These are phyloP conservation scores for Hoplostethus mediterraneus DNA, from an alignment of 2,797 vertebrate genomes.

Conservation along the genomic window DNA sequence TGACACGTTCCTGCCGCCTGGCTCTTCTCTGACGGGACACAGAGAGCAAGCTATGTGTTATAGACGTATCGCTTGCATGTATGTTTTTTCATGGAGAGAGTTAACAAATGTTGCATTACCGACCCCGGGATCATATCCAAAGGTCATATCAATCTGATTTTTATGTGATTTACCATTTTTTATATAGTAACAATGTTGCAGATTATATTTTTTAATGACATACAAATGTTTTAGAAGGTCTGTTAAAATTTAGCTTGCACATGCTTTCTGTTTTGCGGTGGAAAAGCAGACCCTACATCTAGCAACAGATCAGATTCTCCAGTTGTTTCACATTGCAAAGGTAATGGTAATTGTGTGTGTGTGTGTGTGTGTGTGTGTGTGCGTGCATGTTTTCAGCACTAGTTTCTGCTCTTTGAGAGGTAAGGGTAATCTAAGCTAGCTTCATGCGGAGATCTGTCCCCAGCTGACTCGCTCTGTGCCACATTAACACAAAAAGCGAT, in stretches of 20 bases:
- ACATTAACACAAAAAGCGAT: slow-evolving; percentile 30
- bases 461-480: slow-evolving; percentile 23
- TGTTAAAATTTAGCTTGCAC: neutral
- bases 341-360: slow-evolving; percentile 17
- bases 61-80: slow-evolving; percentile 16
- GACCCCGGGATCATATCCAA: neutral
- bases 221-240: neutral
- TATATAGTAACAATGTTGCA: neutral
- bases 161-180: neutral
- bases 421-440: neutral
- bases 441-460: slow-evolving; percentile 26
- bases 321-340: slow-evolving; percentile 23
- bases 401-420: neutral
- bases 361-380: neutral
- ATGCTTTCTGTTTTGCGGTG: slow-evolving; percentile 25
- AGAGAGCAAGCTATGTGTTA: neutral
- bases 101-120: neutral
- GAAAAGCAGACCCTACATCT: slow-evolving; percentile 7
- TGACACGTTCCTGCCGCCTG: slow-evolving; percentile 14
- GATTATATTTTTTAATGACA: neutral
- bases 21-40: slow-evolving; percentile 1
- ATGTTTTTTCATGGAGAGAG: slow-evolving; percentile 3
- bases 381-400: neutral
- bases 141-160: no score
- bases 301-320: neutral